phyloP scores from a whole-genome alignment of 2,888 invertebrate genomes.

The Nomada ferruginata region DNA sequence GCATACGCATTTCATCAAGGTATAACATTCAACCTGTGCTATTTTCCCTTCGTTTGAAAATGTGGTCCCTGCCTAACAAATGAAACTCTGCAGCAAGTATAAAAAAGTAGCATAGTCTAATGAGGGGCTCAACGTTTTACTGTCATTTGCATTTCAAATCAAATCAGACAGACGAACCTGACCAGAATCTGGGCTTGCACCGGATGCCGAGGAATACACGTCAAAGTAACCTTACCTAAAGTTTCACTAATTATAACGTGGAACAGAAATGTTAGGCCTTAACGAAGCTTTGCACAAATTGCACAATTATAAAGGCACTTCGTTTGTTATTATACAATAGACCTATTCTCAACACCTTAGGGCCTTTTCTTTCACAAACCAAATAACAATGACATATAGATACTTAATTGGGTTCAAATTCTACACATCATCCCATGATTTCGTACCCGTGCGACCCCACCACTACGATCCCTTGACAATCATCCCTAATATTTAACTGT shows the following conservation, averaged over 20 bases:
- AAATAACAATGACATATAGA: no score
- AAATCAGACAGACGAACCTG: conserved; percentile 66
- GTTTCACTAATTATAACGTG: not conserved
- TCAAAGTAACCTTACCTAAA: conserved; percentile 18
- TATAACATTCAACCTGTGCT: conserved; percentile 12
- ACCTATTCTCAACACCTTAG: no score
- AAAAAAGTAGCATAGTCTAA: conserved; percentile 54
- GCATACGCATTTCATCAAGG: conserved; percentile 10
- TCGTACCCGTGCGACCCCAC: no score
- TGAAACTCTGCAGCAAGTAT: conserved; percentile 28
- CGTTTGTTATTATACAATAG: no score
- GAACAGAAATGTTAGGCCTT: no score
- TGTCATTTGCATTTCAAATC: conserved; percentile 69
- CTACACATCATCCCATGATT: no score
- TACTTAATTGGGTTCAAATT: no score
- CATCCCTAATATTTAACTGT: no score
- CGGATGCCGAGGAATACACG: conserved; percentile 12
- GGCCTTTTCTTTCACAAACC: no score
- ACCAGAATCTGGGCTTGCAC: conserved; percentile 39
- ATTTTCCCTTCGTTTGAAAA: conserved; percentile 10
- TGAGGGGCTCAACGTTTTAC: conserved; percentile 67
- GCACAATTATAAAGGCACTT: no score
- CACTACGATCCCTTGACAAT: no score
- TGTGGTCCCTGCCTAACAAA: conserved; percentile 5
- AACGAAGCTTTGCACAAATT: no score